Percentiles rank a stretch among this genome's conserved stretches.
These are phyloP conservation scores for Drosophila albomicans DNA, from an alignment of 1,140 invertebrate species.

Conservation along the genomic window DNA sequence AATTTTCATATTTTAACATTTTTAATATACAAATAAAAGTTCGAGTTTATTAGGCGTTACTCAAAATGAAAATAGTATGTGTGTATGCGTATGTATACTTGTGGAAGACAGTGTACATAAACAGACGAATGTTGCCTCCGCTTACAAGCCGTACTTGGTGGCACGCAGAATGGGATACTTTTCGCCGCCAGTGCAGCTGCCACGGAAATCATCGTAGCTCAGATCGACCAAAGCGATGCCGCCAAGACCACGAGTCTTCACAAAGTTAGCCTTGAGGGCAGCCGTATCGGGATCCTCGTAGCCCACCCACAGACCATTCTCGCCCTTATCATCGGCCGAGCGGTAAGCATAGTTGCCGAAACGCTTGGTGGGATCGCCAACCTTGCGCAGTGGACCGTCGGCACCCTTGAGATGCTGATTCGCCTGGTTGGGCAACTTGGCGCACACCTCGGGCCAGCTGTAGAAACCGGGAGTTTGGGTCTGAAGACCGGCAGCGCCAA, in stretches of 20 bases:
- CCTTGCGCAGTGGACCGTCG: constrained; percentile 88
- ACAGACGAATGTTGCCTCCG: not conserved
- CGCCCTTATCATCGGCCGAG: constrained; percentile 88
- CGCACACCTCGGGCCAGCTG: constrained; percentile 93
- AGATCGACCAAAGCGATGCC: constrained; percentile 93
- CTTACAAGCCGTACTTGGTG: constrained; percentile 87
- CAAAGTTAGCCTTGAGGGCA: constrained; percentile 92
- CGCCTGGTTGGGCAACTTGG: constrained; percentile 88
- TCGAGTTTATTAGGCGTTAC: too few species aligned
- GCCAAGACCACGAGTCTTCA: constrained; percentile 90
- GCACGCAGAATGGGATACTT: constrained; percentile 91
- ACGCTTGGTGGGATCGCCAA: constrained; percentile 91
- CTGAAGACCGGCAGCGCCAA: constrained; percentile 88
- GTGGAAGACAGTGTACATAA: too few species aligned
- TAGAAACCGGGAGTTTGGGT: constrained; percentile 91
- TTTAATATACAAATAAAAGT: too few species aligned
- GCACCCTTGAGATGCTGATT: constrained; percentile 87
- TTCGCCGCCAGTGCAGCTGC: constrained; percentile 89
- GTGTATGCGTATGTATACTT: too few species aligned
- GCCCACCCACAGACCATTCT: constrained; percentile 94
- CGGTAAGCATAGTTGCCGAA: constrained; percentile 92
- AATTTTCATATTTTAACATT: too few species aligned
- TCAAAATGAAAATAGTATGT: too few species aligned
- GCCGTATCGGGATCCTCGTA: constrained; percentile 95
- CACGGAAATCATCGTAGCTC: constrained; percentile 93